Percentiles rank a stretch among this genome's conserved stretches.
Conservation (phyloP, 2,797 vertebrate genomes). For the Tamandua tetradactyla region DNA sequence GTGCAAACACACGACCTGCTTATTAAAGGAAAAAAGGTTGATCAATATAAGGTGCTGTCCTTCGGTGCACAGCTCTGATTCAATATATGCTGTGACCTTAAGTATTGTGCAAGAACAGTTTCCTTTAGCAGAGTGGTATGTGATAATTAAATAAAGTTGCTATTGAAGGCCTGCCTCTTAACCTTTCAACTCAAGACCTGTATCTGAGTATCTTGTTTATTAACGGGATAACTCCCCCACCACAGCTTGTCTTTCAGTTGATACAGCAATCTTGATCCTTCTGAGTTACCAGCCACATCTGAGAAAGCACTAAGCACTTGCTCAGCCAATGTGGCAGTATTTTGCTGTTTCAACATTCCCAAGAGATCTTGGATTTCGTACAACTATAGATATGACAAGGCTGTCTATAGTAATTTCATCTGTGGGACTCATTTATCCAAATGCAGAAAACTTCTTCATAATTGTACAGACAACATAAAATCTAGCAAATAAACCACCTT, state of each 20-base stretch:
- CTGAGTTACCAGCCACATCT: background rate
- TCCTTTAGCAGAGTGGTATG: background rate
- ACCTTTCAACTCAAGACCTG: slow-evolving; percentile 39
- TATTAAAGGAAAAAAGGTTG: slow-evolving; percentile 35
- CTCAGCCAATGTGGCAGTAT: background rate
- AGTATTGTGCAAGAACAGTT: background rate
- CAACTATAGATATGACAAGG: background rate
- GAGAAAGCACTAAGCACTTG: background rate
- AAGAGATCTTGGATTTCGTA: background rate
- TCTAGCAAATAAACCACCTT: background rate
- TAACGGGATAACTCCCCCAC: slow-evolving; percentile 38
- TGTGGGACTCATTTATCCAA: background rate
- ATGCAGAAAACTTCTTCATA: slow-evolving; percentile 10
- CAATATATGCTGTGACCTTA: background rate
- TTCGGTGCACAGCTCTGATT: background rate
- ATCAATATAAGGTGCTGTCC: background rate
- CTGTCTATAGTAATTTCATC: background rate
- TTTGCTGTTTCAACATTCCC: background rate
- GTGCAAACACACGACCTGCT: background rate
- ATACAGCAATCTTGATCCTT: background rate
- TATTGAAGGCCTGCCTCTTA: slow-evolving; percentile 9
- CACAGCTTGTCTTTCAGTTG: background rate
- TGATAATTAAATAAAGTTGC: background rate
- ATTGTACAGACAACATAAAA: background rate
- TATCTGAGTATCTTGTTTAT: slow-evolving; percentile 33